Conservation (phyloP, 2,797 vertebrate species). For the Numenius phaeopus region DNA sequence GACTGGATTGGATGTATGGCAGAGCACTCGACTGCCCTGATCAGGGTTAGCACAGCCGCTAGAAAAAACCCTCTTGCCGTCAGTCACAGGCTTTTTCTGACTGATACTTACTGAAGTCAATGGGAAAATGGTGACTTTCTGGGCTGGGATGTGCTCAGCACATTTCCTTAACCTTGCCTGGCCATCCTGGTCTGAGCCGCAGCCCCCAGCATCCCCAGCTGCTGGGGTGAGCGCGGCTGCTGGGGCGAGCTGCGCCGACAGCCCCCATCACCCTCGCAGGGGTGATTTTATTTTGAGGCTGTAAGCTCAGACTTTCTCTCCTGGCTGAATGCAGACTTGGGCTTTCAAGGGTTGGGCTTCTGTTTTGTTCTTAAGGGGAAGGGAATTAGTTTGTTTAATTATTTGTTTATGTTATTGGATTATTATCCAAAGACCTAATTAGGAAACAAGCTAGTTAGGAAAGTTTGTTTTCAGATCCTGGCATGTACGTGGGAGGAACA, state of each 20-base stretch:
- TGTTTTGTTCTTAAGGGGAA: not conserved
- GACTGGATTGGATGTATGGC: not conserved
- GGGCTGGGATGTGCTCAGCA: not conserved
- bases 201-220: accelerated
- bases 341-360: not conserved
- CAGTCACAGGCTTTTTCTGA: not conserved
- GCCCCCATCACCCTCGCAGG: not conserved
- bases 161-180: not conserved
- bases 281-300: not conserved
- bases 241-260: accelerated
- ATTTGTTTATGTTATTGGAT: not conserved
- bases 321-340: not conserved
- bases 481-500: accelerated
- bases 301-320: not conserved
- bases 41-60: not conserved
- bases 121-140: not conserved
- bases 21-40: not conserved
- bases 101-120: not conserved
- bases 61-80: not conserved
- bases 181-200: accelerated
- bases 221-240: not conserved
- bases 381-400: not conserved
- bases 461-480: not conserved
- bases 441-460: not conserved
- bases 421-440: not conserved